Evolutionary conservation across 2,888 invertebrate genomes (phyloP), one percentile per base, ranked within the genome.

Genomic region (Busseola fusca): DNA sequence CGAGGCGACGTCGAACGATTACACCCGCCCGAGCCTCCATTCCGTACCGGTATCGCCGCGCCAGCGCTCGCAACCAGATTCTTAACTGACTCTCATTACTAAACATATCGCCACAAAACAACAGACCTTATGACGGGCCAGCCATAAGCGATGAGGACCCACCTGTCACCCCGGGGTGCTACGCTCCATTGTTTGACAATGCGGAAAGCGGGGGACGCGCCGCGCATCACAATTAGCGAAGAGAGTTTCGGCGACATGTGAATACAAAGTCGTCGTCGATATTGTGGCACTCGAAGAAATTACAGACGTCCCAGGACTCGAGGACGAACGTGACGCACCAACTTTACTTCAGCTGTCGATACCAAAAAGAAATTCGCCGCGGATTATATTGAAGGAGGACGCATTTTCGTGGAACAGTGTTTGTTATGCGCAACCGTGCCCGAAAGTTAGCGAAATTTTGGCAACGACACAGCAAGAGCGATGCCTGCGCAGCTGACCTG

Each of bases 181-280:
- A 86, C 87, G 86, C 90, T 87, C 91, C 88, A 94, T 93, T 92
- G 92, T 93, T 90, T 89, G 89, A 91, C 92, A 89, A 93, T 93
- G 94, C 94, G 94, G 93, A 94, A 94, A 93, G 93, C 91, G 88
- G 86, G 84, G 91, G 84, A 95, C 94, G 92, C 91, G 88, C 80
- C 87, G 76, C 87, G 95, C 94, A 95, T 95, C 84, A 81, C 88
- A 95, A 95, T 94, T 90, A 92, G 90, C 86, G 81, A 94, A 94
- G 95, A 95, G 95, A 95, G 94, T 93, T 95, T 92, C 87, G 93
- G 92, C 92, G 91, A 89, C 91, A 87, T 91, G 90, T 93, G 93
- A 94, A 94, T 93, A 93, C 94, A 85, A 92, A 94, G 90, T 91
- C 86, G 87, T 88, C 88, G 87, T 90, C 89, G 87, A 90, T 90